phyloP scores from a whole-genome alignment of 2,888 invertebrate species.

The Candidula unifasciata region DNA sequence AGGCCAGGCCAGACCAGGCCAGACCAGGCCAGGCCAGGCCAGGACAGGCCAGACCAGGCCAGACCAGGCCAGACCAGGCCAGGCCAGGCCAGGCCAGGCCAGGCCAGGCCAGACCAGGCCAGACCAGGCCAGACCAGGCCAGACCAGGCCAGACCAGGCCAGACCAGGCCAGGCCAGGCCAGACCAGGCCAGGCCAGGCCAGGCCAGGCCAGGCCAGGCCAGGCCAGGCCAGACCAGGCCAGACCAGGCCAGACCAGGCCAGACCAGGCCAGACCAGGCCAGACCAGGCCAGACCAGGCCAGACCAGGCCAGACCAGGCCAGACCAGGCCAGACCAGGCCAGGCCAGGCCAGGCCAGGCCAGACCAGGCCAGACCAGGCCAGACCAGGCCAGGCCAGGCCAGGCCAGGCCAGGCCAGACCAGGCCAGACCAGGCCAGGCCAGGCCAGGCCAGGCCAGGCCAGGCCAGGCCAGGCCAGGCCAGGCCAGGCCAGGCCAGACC shows the following conservation, averaged over 20 bases:
- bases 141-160: constrained; percentile 13
- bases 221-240: constrained; percentile 2
- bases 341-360: not conserved
- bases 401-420: not conserved
- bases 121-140: constrained; percentile 11
- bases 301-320: not conserved
- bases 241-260: not conserved
- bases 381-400: constrained; percentile 9
- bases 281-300: constrained; percentile 1
- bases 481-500: constrained; percentile 18
- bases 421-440: not conserved
- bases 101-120: constrained; percentile 9
- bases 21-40: not conserved
- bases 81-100: constrained; percentile 1
- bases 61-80: too few species aligned
- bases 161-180: constrained; percentile 3
- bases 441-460: constrained; percentile 7
- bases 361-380: not conserved
- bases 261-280: not conserved
- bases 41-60: too few species aligned
- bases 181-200: not conserved
- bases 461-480: constrained; percentile 14
- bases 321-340: not conserved
- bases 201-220: constrained; percentile 17
- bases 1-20: not conserved